Percentiles rank a stretch among this genome's conserved stretches.
Evolutionary conservation across 2,113 vertebrate genomes (phyloP).

Genomic region (Aphyosemion australe): DNA sequence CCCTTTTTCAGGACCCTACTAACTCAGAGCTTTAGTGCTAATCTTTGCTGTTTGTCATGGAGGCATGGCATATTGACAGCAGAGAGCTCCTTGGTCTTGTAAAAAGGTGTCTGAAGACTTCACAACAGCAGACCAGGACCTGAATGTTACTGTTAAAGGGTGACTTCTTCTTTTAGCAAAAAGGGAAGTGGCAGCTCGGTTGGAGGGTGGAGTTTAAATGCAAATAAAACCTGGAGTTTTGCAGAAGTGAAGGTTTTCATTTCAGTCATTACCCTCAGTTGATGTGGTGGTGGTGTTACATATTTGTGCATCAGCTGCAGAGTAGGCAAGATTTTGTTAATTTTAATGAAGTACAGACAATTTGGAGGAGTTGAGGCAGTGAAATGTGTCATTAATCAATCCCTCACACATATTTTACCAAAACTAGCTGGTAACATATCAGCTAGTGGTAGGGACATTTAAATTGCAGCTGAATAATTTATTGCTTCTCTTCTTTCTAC

Average conservation of each 20-base stretch:
- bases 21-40: conserved; percentile 9
- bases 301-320: too few species aligned
- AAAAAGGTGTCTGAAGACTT: conserved; percentile 1
- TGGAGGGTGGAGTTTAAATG: background rate
- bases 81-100: conserved; percentile 10
- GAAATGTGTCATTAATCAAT: too few species aligned
- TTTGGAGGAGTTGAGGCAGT: too few species aligned
- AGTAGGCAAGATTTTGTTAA: too few species aligned
- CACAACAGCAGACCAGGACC: background rate
- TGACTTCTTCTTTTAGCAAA: conserved; percentile 35
- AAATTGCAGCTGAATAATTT: conserved; percentile 8
- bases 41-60: conserved; percentile 1
- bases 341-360: too few species aligned
- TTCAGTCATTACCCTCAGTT: too few species aligned
- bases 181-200: conserved; percentile 24
- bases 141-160: conserved; percentile 11
- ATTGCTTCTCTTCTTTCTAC: conserved; percentile 44
- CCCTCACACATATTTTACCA: too few species aligned
- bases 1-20: background rate
- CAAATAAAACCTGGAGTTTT: too few species aligned
- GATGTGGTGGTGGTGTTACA: too few species aligned
- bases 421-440: too few species aligned
- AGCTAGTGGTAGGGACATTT: background rate
- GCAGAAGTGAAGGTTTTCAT: too few species aligned
- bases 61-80: background rate